Percentiles rank a stretch among this genome's conserved stretches.
Evolutionary conservation across 2,797 vertebrate genomes (phyloP).

Genomic region (Hylomyscus alleni): DNA sequence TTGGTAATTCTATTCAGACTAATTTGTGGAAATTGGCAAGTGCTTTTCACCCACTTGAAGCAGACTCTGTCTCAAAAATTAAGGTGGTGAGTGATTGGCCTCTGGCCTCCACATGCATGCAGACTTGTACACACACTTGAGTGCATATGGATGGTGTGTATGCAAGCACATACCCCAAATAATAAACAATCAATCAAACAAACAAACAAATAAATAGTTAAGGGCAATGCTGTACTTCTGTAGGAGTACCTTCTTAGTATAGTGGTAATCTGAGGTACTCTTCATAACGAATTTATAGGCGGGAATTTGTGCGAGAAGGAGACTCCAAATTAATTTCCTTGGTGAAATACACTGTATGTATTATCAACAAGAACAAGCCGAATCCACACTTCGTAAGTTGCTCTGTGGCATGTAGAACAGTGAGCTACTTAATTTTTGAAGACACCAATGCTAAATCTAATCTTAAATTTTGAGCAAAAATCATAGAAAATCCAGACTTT

Average conservation of each 20-base stretch:
- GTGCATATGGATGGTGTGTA: too few species aligned
- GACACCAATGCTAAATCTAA: neutral
- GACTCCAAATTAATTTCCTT: neutral
- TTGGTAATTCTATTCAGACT: neutral
- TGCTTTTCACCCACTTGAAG: neutral
- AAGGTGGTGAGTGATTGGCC: neutral
- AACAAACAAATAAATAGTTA: neutral
- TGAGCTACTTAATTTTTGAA: neutral
- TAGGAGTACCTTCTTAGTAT: neutral
- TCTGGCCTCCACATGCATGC: neutral
- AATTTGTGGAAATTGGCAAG: neutral
- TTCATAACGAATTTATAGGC: neutral
- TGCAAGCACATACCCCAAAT: neutral
- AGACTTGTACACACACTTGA: neutral
- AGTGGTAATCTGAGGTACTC: neutral
- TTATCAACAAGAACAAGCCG: neutral
- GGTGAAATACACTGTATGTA: neutral
- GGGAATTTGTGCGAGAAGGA: neutral
- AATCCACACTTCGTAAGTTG: neutral
- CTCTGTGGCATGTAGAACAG: neutral
- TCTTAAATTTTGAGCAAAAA: neutral
- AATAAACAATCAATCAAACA: neutral
- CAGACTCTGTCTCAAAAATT: neutral
- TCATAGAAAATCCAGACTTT: neutral
- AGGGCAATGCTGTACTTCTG: neutral